Evolutionary conservation across 2,888 invertebrate genomes (phyloP), one percentile per base, ranked within the genome.

Genomic region (Cynaeus angustus): DNA sequence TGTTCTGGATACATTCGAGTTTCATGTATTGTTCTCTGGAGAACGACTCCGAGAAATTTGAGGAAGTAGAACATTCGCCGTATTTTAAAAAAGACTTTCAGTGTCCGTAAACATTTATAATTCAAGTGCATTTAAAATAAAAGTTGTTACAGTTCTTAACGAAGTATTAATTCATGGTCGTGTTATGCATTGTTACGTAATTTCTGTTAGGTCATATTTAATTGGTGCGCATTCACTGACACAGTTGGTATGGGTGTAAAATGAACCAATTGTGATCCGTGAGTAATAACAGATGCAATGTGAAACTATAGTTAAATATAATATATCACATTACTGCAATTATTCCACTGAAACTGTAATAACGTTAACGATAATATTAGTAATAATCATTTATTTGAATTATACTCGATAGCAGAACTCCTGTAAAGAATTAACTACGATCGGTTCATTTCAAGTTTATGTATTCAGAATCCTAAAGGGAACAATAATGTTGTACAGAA

Each of bases 1-100:
- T 88, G 41, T 87, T 87, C 75, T 88, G 87, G 87, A 78, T 81
- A n/a, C 77, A 77, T 77, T 71, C 77, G 3, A 76, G 77, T 62
- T 37, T 28, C 3, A 41, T 14, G 3, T 21, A 33, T 21, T 61
- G 68, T 45, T 38, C 43, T 16, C 10, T 13, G 6, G 14, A 45
- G 38, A 33, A 50, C 10, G 12, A n/a, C 7, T 21, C 21, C 21
- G 21, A 4, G 21, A 43, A 45, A 33, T 30, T 68, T 21, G 61
- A 68, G 9, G 53, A 53, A 53, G 52, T 55, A 7, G 16, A 38
- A 1, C n/a, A 46, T 14, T 68, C 68, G 3, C n/a, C 14, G 12
- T 61, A 68, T 52, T 68, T 68, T 14, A 52, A 37, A 21, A n/a
- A 45, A 53, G 68, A 68, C 21, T 68, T 68, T 50, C 16, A 59